Base-by-base conservation (phyloP, 92 coral and sea anemone species). In the Actinernus sp. region DNA sequence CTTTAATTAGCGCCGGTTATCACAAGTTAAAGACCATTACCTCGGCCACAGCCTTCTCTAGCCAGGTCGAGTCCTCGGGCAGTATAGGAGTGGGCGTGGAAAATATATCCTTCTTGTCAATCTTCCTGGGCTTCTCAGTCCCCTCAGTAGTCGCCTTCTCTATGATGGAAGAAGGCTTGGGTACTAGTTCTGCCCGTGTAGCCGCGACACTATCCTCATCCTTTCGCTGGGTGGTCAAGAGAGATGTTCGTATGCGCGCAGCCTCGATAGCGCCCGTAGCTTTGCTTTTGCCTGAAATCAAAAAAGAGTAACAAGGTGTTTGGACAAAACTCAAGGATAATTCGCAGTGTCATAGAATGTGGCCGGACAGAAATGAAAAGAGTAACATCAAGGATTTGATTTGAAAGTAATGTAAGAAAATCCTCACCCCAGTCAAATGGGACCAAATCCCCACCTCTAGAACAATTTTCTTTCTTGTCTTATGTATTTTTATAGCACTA, bases 31-130 rank as follows among this genome's bases (percentile, higher is more conserved):
- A n/a, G n/a, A 17, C 1, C 47, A 31, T 31, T 84, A 94, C 98
- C 97, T 94, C 92, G 24, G 89, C 87, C 17, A 89, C 92, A 17
- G 96, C 96, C 49, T 76, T 90, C 62, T 94, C 92, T 44, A 94
- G 82, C 98, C 98, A 94, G 1, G 98, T 94, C 3, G 87, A 81
- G 56, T 94, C 82, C 37, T 84, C 92, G 2, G 77, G 54, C 14
- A 74, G 85, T 18, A 89, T 68, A 13, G 97, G 97, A 1, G 92
- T 85, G 8, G 92, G 92, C 1, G 92, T 80, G 38, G 92, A 74
- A 46, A 73, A 85, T 17, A 85, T 85, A 23, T 71, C 89, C 56
- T 76, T 72, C 33, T 60, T 55, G 46, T 63, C 19, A 47, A 63
- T 64, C 24, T 63, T 70, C 66, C 49, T 54, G 32, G 68, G 68